A percentile compares a stretch with the other conserved stretches of the same genome.
Evolutionary conservation across 2,797 vertebrate species (phyloP).

Genomic region (Muraenolepis orangiensis): DNA sequence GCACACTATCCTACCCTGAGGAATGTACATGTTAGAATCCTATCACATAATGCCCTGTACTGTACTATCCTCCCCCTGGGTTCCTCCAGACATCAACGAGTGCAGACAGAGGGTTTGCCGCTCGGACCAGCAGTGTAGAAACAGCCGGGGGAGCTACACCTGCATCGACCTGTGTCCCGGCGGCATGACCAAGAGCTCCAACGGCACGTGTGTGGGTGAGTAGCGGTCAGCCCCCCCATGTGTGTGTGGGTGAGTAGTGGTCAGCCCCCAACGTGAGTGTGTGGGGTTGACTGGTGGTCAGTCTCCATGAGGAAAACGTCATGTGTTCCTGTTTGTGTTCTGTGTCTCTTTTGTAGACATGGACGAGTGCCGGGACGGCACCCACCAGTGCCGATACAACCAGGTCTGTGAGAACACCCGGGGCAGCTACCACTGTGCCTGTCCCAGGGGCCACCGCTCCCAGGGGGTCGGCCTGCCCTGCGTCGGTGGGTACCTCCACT

Average conservation of each 20-base stretch:
- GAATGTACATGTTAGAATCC: background rate
- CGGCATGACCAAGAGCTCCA: constrained; percentile 89
- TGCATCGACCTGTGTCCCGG: constrained; percentile 92
- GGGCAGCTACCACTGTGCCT: constrained; percentile 91
- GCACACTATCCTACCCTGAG: too few relatives aligned
- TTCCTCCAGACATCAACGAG: constrained; percentile 87
- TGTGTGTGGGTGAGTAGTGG: constrained; percentile 87
- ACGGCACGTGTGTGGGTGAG: constrained; percentile 90
- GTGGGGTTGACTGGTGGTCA: constrained; percentile 81
- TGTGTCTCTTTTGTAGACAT: constrained; percentile 73
- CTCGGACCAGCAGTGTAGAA: constrained; percentile 91
- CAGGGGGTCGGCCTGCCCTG: constrained; percentile 87
- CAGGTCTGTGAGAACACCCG: constrained; percentile 93
- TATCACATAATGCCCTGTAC: background rate
- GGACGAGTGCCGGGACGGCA: constrained; percentile 89
- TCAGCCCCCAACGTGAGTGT: constrained; percentile 81
- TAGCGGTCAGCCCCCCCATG: constrained; percentile 54
- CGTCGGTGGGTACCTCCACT: constrained; percentile 79
- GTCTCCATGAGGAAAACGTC: background rate
- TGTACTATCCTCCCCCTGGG: background rate
- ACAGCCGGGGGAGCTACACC: constrained; percentile 90
- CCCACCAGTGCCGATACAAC: constrained; percentile 92
- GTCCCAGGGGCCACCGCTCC: constrained; percentile 85
- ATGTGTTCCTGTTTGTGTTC: background rate
- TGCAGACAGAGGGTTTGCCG: constrained; percentile 92